These are phyloP conservation scores for Chrysemys picta DNA, from an alignment of 2,113 vertebrate genomes.

Conservation along the genomic window DNA sequence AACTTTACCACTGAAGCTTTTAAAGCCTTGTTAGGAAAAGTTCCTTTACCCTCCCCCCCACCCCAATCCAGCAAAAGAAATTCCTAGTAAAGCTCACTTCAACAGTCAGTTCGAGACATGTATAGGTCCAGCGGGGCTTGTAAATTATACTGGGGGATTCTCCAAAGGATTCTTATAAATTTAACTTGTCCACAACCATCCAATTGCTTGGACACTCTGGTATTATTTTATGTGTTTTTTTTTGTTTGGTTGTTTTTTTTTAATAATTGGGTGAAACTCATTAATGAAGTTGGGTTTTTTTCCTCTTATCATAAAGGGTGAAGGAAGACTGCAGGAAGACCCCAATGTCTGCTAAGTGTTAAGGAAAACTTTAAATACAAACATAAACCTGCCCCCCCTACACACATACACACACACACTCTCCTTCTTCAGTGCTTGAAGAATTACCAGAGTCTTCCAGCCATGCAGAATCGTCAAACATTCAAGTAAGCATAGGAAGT, in stretches of 20 bases:
- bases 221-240: not conserved
- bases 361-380: constrained; percentile 47
- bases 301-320: constrained; percentile 47
- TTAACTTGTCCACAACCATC: constrained; percentile 65
- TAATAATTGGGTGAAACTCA: constrained; percentile 4
- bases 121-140: constrained; percentile 79
- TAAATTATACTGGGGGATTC: constrained; percentile 79
- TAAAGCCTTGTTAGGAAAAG: constrained; percentile 76
- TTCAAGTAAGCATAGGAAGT: not conserved
- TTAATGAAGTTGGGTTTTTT: constrained; percentile 30
- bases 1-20: constrained; percentile 76
- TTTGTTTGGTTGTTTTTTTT: not conserved
- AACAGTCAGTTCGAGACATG: constrained; percentile 79
- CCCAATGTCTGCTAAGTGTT: constrained; percentile 44
- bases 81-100: constrained; percentile 81
- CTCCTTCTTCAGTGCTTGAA: not conserved
- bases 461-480: not conserved
- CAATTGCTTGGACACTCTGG: constrained; percentile 48
- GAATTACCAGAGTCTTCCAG: constrained; percentile 55
- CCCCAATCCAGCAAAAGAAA: constrained; percentile 68
- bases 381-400: not conserved
- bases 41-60: constrained; percentile 19
- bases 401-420: not conserved
- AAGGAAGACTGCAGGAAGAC: constrained; percentile 56
- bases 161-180: constrained; percentile 71